Evolutionary conservation across 1,140 invertebrate species (phyloP), one percentile per base, ranked within the genome.

Genomic region (Polypedilum pembai): DNA sequence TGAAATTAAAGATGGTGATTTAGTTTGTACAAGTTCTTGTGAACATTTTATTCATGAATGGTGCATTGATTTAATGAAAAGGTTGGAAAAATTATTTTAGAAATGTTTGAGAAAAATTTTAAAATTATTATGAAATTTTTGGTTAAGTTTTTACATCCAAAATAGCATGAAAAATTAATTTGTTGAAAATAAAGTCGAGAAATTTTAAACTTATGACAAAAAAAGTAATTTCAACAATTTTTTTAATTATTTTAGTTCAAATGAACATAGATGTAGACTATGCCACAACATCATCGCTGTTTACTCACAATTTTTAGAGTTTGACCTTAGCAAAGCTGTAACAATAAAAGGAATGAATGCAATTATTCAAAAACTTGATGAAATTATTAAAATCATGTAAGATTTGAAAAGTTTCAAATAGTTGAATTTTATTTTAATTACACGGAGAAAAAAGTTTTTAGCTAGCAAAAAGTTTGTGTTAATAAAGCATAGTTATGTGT

Each of bases 11-110:
- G 65, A 69, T 69, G 17, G 20, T 69, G 20, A 18, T 69, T 10
- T 69, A 5, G 17, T 69, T 18, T 69, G 65, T 69, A 18, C 65
- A 7, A 10, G n/a, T 10, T 18, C 15, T 18, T 69, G 65, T 69
- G 65, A 69, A 20, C 65, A 69, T 69, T 69, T 18, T 7, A 69
- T 69, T 69, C 65, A 69, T 21, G 65, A 69, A 18, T 18, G 18
- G 8, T 69, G 65, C 65, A 12, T 69, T 21, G 65, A 69, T 8
- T 8, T 18, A 8, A 69, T 69, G 65, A 69, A 69, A 69, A 3
- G 3, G 65, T 69, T 33, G 1, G 24, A 5, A 33, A 33, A 33
- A 3, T 33, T 33, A 33, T n/a, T n/a, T n/a, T n/a, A n/a, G n/a
- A n/a, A n/a, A n/a, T n/a, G n/a, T n/a, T n/a, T n/a, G n/a, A n/a